Conservation (phyloP, 2,797 vertebrate species). For the Chelon labrosus region DNA sequence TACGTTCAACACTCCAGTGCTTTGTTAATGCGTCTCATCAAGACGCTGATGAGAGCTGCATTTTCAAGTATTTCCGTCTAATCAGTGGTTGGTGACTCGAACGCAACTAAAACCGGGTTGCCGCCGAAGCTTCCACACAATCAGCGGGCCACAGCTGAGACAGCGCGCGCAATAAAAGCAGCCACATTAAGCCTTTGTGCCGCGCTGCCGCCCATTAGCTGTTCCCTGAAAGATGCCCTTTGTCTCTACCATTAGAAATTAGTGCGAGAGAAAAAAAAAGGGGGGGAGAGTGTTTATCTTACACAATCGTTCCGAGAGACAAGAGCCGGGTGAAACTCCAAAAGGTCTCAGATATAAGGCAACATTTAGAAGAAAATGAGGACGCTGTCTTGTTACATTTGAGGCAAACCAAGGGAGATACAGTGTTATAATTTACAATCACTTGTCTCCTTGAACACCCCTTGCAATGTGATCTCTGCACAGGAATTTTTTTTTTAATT, state of each 20-base stretch:
- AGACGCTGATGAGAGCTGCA: conserved; percentile 15
- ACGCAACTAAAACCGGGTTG: conserved; percentile 32
- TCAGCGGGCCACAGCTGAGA: conserved; percentile 37
- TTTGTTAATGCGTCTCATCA: neutral
- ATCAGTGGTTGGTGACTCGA: conserved; percentile 38
- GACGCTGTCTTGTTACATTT: conserved; percentile 3
- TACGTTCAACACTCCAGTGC: neutral
- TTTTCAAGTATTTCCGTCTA: neutral
- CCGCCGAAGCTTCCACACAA: conserved; percentile 36
- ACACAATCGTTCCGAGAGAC: conserved; percentile 25
- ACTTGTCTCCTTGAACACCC: conserved; percentile 3
- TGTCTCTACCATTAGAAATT: conserved; percentile 55
- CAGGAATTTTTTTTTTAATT: neutral
- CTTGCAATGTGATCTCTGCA: neutral
- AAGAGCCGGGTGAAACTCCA: conserved; percentile 3
- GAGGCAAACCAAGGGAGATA: neutral
- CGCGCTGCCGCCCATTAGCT: conserved; percentile 54
- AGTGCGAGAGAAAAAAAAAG: conserved; percentile 26
- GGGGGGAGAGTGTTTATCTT: conserved; percentile 21
- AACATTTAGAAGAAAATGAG: neutral
- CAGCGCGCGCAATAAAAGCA: conserved; percentile 59
- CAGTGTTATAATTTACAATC: conserved; percentile 8
- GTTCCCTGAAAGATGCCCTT: conserved; percentile 59
- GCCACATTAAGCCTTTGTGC: conserved; percentile 49
- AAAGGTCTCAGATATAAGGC: conserved; percentile 7